Conservation (phyloP, 2,797 vertebrate species). For the Xyrichtys novacula region DNA sequence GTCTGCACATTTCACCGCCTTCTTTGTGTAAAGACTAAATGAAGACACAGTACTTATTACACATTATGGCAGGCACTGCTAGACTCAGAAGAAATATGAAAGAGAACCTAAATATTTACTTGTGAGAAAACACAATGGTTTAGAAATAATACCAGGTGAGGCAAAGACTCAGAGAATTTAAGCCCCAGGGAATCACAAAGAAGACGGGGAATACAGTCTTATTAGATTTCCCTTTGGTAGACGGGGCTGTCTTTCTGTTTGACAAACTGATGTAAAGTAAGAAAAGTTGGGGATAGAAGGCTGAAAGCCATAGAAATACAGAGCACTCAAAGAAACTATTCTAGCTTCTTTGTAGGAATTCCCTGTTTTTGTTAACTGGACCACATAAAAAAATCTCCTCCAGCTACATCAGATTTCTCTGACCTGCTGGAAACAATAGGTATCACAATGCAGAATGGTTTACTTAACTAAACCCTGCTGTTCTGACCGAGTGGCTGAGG, state of each 20-base stretch:
- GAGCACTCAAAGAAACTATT: conserved; percentile 36
- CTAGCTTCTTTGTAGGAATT: conserved; percentile 40
- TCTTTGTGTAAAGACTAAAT: conserved; percentile 87
- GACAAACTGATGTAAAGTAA: conserved; percentile 20
- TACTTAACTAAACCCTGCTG: conserved; percentile 77
- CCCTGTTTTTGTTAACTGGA: conserved; percentile 56
- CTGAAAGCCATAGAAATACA: conserved; percentile 8
- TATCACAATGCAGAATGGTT: conserved; percentile 66
- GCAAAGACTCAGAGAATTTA: conserved; percentile 5
- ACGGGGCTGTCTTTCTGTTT: neutral
- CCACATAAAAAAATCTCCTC: conserved; percentile 58
- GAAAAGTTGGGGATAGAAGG: conserved; percentile 13
- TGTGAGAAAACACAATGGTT: neutral
- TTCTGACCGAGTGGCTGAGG: conserved; percentile 67
- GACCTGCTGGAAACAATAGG: conserved; percentile 68
- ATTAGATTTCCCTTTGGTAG: neutral
- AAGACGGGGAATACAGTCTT: conserved; percentile 13
- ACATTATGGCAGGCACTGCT: conserved; percentile 12
- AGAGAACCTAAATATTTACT: neutral
- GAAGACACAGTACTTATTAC: conserved; percentile 20
- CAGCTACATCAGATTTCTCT: conserved; percentile 59
- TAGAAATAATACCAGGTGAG: conserved; percentile 8
- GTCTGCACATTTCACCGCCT: conserved; percentile 87
- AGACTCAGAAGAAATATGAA: neutral
- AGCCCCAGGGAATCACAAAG: neutral